These are phyloP conservation scores for Enteromius paludinosus DNA, from an alignment of 2,797 vertebrate species.

Conservation along the genomic window DNA sequence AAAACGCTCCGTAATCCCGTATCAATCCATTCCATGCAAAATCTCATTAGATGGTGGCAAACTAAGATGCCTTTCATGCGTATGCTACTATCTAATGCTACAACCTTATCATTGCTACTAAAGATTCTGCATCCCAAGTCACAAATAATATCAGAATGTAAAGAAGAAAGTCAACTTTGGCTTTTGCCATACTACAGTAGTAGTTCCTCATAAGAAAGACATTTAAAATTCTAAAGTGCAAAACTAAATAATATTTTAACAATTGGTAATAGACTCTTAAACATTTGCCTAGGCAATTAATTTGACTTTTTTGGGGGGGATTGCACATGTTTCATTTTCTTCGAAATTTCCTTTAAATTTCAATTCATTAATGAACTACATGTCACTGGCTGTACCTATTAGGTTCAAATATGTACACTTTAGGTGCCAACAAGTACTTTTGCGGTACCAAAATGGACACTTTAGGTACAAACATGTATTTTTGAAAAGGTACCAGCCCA, in stretches of 20 bases:
- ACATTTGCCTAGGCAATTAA: conserved; percentile 1
- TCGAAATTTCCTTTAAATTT: background rate
- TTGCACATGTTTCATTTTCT: background rate
- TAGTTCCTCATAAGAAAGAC: conserved; percentile 59
- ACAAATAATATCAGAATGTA: conserved; percentile 60
- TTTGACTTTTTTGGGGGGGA: background rate
- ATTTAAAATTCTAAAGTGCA: conserved; percentile 70
- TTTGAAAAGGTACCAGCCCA: too few species aligned
- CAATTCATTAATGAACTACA: background rate
- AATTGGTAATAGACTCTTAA: conserved; percentile 45
- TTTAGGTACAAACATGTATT: too few species aligned
- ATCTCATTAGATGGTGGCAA: conserved; percentile 64
- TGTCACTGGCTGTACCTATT: background rate
- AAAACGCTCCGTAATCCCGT: conserved; percentile 44
- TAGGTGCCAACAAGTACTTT: too few species aligned
- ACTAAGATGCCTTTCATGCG: conserved; percentile 73
- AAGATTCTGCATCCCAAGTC: conserved; percentile 60
- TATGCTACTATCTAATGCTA: conserved; percentile 80
- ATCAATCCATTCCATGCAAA: conserved; percentile 68
- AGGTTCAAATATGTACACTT: too few species aligned
- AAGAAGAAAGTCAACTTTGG: conserved; percentile 65
- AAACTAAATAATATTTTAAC: conserved; percentile 44
- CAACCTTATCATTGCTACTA: conserved; percentile 72
- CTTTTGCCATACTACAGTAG: conserved; percentile 70
- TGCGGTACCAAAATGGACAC: too few species aligned